Conservation (phyloP, 2,888 invertebrate genomes). For the Andricus curvator region DNA sequence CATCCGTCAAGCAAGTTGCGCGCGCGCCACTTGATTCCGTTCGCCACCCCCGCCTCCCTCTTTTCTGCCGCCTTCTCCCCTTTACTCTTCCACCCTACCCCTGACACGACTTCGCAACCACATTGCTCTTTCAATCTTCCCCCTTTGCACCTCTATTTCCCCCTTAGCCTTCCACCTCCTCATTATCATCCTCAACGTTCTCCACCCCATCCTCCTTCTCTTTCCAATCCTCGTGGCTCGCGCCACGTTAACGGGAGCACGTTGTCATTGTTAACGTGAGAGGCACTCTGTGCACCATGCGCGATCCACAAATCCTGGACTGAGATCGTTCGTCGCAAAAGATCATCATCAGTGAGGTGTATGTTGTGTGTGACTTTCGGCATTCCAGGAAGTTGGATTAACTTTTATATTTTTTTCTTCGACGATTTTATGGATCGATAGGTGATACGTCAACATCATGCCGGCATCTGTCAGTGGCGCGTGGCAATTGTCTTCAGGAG, state of each 20-base stretch:
- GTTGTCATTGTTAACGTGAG: slow-evolving; percentile 51
- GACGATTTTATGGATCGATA: not conserved
- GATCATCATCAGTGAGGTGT: slow-evolving; percentile 1
- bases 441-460: slow-evolving; percentile 11
- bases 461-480: slow-evolving; percentile 3
- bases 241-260: slow-evolving; percentile 51
- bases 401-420: not conserved
- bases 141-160: not conserved
- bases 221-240: slow-evolving; percentile 43
- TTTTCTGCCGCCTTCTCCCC: slow-evolving; percentile 48
- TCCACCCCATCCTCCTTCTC: slow-evolving; percentile 37
- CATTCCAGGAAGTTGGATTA: not conserved
- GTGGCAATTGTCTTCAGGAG: not conserved
- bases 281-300: slow-evolving; percentile 46
- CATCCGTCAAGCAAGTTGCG: slow-evolving; percentile 59
- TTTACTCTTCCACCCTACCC: slow-evolving; percentile 33
- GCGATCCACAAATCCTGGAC: slow-evolving; percentile 42
- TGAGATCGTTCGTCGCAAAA: not conserved
- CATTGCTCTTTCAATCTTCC: slow-evolving; percentile 20
- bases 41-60: slow-evolving; percentile 49
- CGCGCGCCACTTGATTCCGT: slow-evolving; percentile 50
- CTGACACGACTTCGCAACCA: slow-evolving; percentile 21
- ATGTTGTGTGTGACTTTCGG: not conserved
- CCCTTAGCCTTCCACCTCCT: slow-evolving; percentile 9
- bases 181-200: slow-evolving; percentile 31